These are phyloP conservation scores for Drosophila neocordata DNA, from an alignment of 1,140 invertebrate species.

Conservation along the genomic window DNA sequence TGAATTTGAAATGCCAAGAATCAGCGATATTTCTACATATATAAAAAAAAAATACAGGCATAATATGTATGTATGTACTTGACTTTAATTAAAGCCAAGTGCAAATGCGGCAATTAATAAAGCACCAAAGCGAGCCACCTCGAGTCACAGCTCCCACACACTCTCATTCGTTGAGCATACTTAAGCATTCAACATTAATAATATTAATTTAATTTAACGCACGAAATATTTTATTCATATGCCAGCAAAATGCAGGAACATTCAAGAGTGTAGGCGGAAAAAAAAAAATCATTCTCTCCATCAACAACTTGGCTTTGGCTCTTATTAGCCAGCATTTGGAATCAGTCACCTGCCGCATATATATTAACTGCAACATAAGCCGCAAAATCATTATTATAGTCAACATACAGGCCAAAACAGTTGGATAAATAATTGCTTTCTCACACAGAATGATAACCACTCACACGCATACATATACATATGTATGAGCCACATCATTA, in stretches of 20 bases:
- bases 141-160: slow-evolving; percentile 7
- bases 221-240: slow-evolving; percentile 75
- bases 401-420: slow-evolving; percentile 25
- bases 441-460: slow-evolving; percentile 1
- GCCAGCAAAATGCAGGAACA: not conserved
- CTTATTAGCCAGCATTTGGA: slow-evolving; percentile 55
- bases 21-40: slow-evolving; percentile 9
- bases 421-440: slow-evolving; percentile 47
- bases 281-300: slow-evolving; percentile 17
- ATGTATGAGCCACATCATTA: slow-evolving; percentile 36
- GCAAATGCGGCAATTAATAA: slow-evolving; percentile 72
- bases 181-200: slow-evolving; percentile 71
- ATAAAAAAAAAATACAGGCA: not conserved
- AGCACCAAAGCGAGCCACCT: slow-evolving; percentile 21
- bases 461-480: slow-evolving; percentile 22
- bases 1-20: slow-evolving; percentile 55
- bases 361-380: slow-evolving; percentile 75
- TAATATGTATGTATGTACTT: slow-evolving; percentile 13
- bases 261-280: too few species aligned
- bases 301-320: slow-evolving; percentile 47
- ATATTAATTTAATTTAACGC: slow-evolving; percentile 81
- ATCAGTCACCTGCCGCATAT: slow-evolving; percentile 71
- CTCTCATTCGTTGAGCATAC: slow-evolving; percentile 47
- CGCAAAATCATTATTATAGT: slow-evolving; percentile 56
- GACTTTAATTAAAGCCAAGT: slow-evolving; percentile 52